These are phyloP conservation scores for Drosophila albomicans DNA, from an alignment of 1,140 invertebrate species.

Conservation along the genomic window DNA sequence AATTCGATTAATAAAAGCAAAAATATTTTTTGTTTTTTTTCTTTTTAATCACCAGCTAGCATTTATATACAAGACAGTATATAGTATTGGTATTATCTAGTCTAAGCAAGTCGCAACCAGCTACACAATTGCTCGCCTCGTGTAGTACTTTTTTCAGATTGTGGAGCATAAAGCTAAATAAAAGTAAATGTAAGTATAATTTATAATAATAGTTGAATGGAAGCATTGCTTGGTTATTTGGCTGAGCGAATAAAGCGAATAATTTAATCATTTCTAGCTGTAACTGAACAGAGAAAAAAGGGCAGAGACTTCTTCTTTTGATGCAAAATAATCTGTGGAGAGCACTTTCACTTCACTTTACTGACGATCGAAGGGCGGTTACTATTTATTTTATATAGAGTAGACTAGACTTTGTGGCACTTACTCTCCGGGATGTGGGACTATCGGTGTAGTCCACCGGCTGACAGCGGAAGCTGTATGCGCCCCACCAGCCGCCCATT, in stretches of 20 bases:
- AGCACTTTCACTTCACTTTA: conserved; percentile 12
- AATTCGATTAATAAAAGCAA: conserved; percentile 59
- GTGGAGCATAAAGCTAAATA: conserved; percentile 8
- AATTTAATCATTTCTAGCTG: conserved; percentile 19
- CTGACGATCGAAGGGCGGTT: too few relatives aligned
- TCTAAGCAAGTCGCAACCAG: conserved; percentile 41
- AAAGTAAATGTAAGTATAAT: conserved; percentile 2
- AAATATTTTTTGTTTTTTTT: neutral
- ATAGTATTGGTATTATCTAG: conserved; percentile 15
- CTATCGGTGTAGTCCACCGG: conserved; percentile 93
- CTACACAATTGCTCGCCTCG: conserved; percentile 35
- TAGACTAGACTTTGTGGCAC: conserved; percentile 72
- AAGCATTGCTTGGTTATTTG: conserved; percentile 42
- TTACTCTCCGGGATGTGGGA: conserved; percentile 92
- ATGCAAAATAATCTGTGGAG: neutral
- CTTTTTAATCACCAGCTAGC: conserved; percentile 57
- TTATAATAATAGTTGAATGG: neutral
- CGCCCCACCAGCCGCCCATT: conserved; percentile 90
- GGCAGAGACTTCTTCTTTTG: neutral
- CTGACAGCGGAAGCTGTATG: conserved; percentile 95
- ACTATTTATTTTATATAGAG: neutral
- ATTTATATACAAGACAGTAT: conserved; percentile 64
- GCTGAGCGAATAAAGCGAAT: conserved; percentile 31
- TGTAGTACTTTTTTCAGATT: conserved; percentile 24
- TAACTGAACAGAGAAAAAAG: conserved; percentile 10